Base-by-base conservation (phyloP, 2,888 invertebrate genomes). In the Acrocera orbiculus region DNA sequence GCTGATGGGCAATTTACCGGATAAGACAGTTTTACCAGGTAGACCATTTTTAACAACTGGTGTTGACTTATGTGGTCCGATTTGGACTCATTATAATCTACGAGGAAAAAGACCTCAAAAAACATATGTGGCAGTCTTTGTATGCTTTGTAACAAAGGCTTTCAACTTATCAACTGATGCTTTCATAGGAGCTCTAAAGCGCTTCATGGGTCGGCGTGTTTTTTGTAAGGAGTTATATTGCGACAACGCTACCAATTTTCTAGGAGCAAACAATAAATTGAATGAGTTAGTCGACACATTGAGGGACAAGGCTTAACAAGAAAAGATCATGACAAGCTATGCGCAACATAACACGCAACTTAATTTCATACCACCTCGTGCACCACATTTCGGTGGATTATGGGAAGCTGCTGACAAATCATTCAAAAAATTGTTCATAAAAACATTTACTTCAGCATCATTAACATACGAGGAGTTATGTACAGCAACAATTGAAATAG, bases 1-100 rank as follows among this genome's bases (percentile, higher is more conserved):
- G 29, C 15, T 44, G 3, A 49, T 51, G 48, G 46, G 45, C 13
- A 35, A 46, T 35, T 33, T 50, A 16, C 48, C 49, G 2, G 15
- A 15, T n/a, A 24, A 22, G 19, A 31, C 47, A 28, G 27, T 32
- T 9, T 10, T 9, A 11, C 27, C 32, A 11, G 34, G 35, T 20
- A 14, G 39, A 7, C 35, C 36, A 32, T 38, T 41, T 30, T 26
- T 34, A 5, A 34, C 35, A 16, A 17, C 34, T 17, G 43, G 37
- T 2, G 32, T 39, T 14, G 38, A 39, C 16, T 40, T 26, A 16
- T 26, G 25, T 10, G 40, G 40, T 13, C 38, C 39, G 2, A 23
- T 40, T 10, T 34, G 29, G 23, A 27, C 22, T 9, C 34, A 29
- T 16, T 38, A 24, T 24, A 29, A 32, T 13, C 23, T 17, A 17